Evolutionary conservation across 2,113 vertebrate genomes (phyloP).

Genomic region (Pygoscelis antarcticus): DNA sequence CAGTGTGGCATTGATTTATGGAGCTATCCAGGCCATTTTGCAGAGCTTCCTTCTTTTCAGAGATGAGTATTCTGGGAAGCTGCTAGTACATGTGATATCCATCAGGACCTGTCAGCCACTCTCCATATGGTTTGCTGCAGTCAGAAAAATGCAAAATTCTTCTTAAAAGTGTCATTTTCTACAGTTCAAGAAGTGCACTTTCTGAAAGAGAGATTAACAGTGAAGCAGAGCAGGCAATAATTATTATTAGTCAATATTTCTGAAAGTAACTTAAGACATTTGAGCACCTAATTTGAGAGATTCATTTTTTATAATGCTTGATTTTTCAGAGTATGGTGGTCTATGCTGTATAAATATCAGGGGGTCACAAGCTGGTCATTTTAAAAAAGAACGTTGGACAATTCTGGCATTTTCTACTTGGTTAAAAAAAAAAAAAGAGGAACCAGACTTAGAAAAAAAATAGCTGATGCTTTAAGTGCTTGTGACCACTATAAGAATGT

Average conservation of each 20-base stretch:
- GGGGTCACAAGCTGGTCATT: not conserved
- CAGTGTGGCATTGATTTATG: slow-evolving; percentile 40
- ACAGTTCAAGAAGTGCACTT: not conserved
- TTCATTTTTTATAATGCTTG: not conserved
- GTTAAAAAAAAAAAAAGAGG: not conserved
- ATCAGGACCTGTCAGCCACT: not conserved
- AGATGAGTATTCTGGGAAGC: slow-evolving; percentile 6
- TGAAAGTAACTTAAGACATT: not conserved
- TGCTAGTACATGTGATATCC: slow-evolving; percentile 11
- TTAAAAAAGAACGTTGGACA: not conserved
- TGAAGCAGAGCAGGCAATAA: not conserved
- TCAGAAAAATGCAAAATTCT: slow-evolving; percentile 3
- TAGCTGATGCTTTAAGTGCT: not conserved
- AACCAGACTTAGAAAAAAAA: not conserved
- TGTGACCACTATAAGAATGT: not conserved
- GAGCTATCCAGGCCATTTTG: not conserved
- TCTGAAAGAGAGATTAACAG: not conserved
- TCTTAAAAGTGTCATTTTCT: not conserved
- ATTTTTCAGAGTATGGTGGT: not conserved
- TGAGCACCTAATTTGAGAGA: not conserved
- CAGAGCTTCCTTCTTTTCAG: slow-evolving; percentile 20
- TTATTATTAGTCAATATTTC: not conserved
- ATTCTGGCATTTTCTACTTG: not conserved
- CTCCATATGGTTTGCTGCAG: not conserved
- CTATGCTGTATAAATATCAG: not conserved